Conservation (phyloP, 2,888 invertebrate genomes). For the Aphrophora alni region DNA sequence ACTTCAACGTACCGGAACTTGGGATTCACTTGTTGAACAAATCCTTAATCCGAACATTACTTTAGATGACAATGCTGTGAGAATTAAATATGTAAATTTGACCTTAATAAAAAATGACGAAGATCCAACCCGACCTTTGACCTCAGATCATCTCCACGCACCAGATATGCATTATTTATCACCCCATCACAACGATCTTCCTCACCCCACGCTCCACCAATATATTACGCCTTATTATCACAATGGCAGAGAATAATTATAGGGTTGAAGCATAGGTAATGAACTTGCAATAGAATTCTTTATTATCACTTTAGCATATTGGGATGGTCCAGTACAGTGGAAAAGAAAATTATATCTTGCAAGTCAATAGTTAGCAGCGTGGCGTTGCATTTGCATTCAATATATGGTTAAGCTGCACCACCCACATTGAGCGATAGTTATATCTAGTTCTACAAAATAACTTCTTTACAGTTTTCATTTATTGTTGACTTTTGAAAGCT, state of each 20-base stretch:
- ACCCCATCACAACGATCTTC: no score
- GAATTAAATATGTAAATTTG: not conserved
- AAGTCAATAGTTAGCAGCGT: no score
- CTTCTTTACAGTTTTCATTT: no score
- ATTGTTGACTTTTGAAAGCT: no score
- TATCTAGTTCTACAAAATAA: no score
- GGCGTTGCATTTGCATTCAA: no score
- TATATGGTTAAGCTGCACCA: no score
- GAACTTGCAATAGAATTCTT: not conserved
- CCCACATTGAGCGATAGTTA: no score
- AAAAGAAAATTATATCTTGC: no score
- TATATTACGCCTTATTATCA: not conserved
- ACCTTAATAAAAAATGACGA: not conserved
- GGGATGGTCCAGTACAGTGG: not conserved
- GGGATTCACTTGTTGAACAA: no score
- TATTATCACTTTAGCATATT: not conserved
- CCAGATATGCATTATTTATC: slow-evolving; percentile 2
- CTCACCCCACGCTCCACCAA: not conserved
- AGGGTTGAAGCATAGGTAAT: not conserved
- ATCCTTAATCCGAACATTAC: no score
- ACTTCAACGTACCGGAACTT: no score
- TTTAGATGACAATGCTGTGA: not conserved
- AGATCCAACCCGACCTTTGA: not conserved
- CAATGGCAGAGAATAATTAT: not conserved
- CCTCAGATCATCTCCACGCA: not conserved